phyloP scores from a whole-genome alignment of 2,888 invertebrate genomes.

The Athalia cordata region DNA sequence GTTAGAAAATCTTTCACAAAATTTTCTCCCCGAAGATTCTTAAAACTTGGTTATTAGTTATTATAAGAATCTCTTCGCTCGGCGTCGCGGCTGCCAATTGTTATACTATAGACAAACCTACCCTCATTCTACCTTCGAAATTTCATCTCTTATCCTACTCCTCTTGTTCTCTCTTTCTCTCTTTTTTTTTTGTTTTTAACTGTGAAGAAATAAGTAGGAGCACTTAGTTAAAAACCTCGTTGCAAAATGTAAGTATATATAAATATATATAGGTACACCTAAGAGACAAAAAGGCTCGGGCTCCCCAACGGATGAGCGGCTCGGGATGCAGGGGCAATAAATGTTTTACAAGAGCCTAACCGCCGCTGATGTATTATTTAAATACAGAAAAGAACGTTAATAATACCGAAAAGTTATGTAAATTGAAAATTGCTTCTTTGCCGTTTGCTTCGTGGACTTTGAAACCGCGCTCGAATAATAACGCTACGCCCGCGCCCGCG shows the following conservation, averaged over 20 bases:
- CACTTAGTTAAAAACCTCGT: constrained; percentile 14
- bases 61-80: constrained; percentile 9
- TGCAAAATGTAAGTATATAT: background rate
- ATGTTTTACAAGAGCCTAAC: constrained; percentile 30
- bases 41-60: constrained; percentile 12
- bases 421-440: constrained; percentile 44
- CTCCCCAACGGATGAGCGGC: background rate
- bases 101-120: no score
- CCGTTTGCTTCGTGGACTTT: constrained; percentile 29
- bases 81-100: background rate
- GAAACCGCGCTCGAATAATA: constrained; percentile 5
- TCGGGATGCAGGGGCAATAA: background rate
- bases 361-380: constrained; percentile 24
- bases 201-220: background rate
- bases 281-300: background rate
- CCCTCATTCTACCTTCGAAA: no score
- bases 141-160: no score
- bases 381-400: constrained; percentile 21
- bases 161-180: no score
- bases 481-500: no score
- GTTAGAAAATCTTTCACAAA: constrained; percentile 16
- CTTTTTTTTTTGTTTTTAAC: background rate
- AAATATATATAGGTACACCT: background rate
- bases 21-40: constrained; percentile 8
- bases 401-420: constrained; percentile 24